These are phyloP conservation scores for Tinamus guttatus DNA, from an alignment of 2,113 vertebrate species.

Conservation along the genomic window DNA sequence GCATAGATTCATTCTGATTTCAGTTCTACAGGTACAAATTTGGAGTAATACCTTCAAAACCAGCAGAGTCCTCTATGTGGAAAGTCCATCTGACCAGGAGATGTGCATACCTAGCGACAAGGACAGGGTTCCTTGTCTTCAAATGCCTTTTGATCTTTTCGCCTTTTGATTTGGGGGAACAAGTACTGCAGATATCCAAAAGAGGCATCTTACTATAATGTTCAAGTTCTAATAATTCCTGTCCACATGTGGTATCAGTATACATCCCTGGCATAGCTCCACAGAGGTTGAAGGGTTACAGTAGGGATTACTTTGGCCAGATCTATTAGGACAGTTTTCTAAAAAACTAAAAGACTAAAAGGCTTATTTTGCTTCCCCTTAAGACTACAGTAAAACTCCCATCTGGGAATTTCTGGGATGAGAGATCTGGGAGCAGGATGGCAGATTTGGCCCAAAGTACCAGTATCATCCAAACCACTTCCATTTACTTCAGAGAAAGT, in stretches of 20 bases:
- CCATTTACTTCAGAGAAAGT: background rate
- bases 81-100: background rate
- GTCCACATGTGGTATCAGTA: background rate
- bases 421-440: background rate
- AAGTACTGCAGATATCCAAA: background rate
- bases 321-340: background rate
- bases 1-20: background rate
- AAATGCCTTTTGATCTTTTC: background rate
- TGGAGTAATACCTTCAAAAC: background rate
- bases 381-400: background rate
- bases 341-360: background rate
- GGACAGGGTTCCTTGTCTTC: background rate
- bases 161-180: background rate
- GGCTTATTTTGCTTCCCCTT: background rate
- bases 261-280: background rate
- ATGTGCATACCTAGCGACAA: fast-evolving
- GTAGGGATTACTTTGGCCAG: background rate
- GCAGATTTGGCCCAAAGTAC: background rate
- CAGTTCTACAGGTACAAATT: background rate
- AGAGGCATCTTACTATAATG: background rate
- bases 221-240: background rate
- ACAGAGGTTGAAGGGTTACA: background rate
- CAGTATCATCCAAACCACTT: background rate
- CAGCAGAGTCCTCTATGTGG: background rate
- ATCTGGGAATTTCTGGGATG: no score